Evolutionary conservation across 2,888 invertebrate species (phyloP).

Genomic region (Litoditis marina): DNA sequence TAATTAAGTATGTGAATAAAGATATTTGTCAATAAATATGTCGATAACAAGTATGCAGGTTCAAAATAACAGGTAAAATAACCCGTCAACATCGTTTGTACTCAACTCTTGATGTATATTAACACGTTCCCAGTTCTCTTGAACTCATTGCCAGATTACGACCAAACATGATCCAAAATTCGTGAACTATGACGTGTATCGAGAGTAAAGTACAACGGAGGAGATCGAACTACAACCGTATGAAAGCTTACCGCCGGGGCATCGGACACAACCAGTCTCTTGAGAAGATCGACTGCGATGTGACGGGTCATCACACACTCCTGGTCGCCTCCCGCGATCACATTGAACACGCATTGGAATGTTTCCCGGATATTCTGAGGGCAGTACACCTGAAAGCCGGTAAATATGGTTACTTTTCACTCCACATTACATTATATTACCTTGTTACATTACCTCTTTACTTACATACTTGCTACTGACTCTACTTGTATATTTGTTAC

Average conservation of each 20-base stretch:
- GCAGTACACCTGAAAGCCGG: constrained; percentile 48
- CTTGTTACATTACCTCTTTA: too few relatives aligned
- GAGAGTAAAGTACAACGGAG: too few relatives aligned
- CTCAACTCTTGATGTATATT: too few relatives aligned
- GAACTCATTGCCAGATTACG: too few relatives aligned
- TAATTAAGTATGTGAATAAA: neutral
- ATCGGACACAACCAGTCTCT: constrained; percentile 59
- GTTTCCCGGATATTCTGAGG: constrained; percentile 63
- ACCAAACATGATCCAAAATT: too few relatives aligned
- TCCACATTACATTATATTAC: neutral
- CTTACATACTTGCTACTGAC: neutral
- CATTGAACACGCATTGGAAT: constrained; percentile 64
- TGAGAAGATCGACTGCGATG: constrained; percentile 63
- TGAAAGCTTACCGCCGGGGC: constrained; percentile 19
- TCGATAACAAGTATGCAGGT: too few relatives aligned
- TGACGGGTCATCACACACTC: constrained; percentile 62
- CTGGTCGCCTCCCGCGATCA: constrained; percentile 59
- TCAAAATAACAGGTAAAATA: too few relatives aligned
- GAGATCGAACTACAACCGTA: neutral
- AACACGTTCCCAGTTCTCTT: too few relatives aligned
- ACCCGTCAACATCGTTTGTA: too few relatives aligned
- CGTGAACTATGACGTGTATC: too few relatives aligned
- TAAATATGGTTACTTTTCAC: too few relatives aligned
- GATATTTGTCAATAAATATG: too few relatives aligned
- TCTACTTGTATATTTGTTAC: neutral